These are phyloP conservation scores for Pantelozetes paolii DNA, from an alignment of 2,888 invertebrate genomes.

Conservation along the genomic window DNA sequence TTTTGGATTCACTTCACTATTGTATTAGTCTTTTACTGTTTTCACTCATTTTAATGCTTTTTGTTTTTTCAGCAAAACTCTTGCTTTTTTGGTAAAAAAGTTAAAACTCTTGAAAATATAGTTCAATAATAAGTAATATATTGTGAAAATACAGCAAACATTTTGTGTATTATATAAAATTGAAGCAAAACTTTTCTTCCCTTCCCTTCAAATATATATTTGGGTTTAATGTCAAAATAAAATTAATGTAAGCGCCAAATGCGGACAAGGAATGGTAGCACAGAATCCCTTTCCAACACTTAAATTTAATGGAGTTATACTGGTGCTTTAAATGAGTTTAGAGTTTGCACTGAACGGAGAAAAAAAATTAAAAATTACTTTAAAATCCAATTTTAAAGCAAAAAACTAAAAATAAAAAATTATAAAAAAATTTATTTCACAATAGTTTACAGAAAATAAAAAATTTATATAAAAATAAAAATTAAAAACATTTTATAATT, in stretches of 20 bases:
- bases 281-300: constrained; percentile 28
- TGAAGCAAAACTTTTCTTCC: background rate
- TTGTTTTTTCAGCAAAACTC: too few species aligned
- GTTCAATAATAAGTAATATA: background rate
- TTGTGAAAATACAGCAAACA: background rate
- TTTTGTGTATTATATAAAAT: constrained; percentile 12
- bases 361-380: background rate
- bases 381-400: constrained; percentile 1
- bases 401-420: background rate
- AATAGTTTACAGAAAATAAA: too few species aligned
- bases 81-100: too few species aligned
- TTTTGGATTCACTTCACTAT: background rate
- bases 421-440: too few species aligned
- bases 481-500: too few species aligned
- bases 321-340: background rate
- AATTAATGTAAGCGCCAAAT: constrained; percentile 34
- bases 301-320: constrained; percentile 38
- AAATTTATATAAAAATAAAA: too few species aligned
- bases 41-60: too few species aligned
- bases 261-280: constrained; percentile 1
- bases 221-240: constrained; percentile 33
- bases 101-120: background rate
- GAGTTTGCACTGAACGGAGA: background rate
- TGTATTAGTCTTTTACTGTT: background rate
- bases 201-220: background rate